Evolutionary conservation across 1,140 invertebrate species (phyloP), one percentile per base, ranked within the genome.

Genomic region (Babylonia areolata): DNA sequence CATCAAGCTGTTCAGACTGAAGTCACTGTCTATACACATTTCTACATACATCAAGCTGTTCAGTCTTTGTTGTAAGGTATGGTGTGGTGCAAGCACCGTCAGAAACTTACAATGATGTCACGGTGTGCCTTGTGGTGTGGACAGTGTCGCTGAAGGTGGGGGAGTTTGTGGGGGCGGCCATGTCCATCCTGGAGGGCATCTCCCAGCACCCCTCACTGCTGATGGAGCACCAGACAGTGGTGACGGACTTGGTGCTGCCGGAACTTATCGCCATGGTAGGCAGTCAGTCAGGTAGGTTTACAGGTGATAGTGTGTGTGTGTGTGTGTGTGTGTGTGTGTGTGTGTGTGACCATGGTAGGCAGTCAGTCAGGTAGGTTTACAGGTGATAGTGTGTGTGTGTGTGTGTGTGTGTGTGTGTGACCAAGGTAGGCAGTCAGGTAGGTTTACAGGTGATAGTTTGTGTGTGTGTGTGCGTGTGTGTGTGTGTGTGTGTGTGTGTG

Each of bases 161-260:
- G 46, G 93, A 94, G 81, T 94, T 94, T 90, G 89, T 93, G 12
- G 91, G 90, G 39, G 90, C 92, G 9, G 89, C 92, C 40, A 89
- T 94, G 88, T 91, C 91, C 15, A 89, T 94, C 23, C 78, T 94
- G 35, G 93, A 94, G 71, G 90, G 91, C 2, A 90, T 94, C 23
- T 90, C 92, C 71, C 93, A 93, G 86, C 94, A 94, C 88, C 92
- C 93, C 31, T 77, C 87, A 12, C 88, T 94, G n/a, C 86, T 94
- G 1, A 90, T 90, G 54, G 90, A 94, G 39, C 89, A 92, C 87
- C 88, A 91, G 79, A 80, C 85, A n/a, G 87, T 92, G 33, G 87
- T 94, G 84, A 91, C 92, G 78, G 91, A 92, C 77, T 88, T 83
- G 28, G 87, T 93, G 31, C 80, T 94, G 12, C 92, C 92, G 15